Percentiles rank a stretch among this genome's conserved stretches.
phyloP scores from a whole-genome alignment of 92 coral and sea anemone genomes.

The Actinostola sp. region DNA sequence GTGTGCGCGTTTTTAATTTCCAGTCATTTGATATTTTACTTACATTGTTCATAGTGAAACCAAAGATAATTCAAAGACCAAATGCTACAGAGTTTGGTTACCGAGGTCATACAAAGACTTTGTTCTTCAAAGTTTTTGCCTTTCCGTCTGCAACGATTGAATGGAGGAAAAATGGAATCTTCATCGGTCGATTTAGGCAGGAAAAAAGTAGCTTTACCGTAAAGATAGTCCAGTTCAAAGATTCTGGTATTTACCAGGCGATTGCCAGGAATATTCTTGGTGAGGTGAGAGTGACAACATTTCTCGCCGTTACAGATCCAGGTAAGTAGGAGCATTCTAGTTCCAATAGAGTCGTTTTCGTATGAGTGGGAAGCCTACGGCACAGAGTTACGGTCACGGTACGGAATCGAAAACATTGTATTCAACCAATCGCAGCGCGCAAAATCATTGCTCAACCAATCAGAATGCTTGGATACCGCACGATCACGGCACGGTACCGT shows the following conservation, averaged over 20 bases:
- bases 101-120: not conserved
- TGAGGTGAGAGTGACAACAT: not conserved
- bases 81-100: slow-evolving; percentile 1
- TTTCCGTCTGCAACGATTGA: slow-evolving; percentile 6
- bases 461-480: no score
- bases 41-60: slow-evolving; percentile 7
- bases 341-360: no score
- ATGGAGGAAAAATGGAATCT: not conserved
- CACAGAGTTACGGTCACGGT: no score
- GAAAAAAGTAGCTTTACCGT: not conserved
- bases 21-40: not conserved
- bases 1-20: no score
- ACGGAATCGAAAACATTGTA: no score
- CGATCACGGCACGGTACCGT: no score
- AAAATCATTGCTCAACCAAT: no score
- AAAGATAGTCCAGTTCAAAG: not conserved
- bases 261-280: slow-evolving; percentile 13
- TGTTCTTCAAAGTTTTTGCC: slow-evolving; percentile 4
- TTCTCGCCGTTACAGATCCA: slow-evolving; percentile 11
- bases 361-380: no score
- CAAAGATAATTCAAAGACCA: slow-evolving; percentile 10
- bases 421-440: no score
- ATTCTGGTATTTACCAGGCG: slow-evolving; percentile 21
- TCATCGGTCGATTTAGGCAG: not conserved
- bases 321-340: slow-evolving; percentile 1